These are phyloP conservation scores for Ibycter americanus DNA, from an alignment of 2,797 vertebrate genomes.

Conservation along the genomic window DNA sequence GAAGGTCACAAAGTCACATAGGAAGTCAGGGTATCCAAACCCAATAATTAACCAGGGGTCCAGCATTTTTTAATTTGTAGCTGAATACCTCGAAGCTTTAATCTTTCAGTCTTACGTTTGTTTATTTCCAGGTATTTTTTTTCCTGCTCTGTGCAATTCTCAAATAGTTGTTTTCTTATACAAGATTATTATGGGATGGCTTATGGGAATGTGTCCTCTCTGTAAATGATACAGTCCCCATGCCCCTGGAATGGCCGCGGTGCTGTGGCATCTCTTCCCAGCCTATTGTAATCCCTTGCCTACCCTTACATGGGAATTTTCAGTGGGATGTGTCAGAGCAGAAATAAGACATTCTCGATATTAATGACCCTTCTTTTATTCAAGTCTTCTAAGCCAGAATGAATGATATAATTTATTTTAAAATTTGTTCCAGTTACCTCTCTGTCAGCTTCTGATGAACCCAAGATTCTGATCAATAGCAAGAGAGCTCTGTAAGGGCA, in stretches of 20 bases:
- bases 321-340: background rate
- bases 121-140: background rate
- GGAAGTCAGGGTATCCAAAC: background rate
- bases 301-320: background rate
- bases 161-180: background rate
- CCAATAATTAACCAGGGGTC: background rate
- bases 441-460: background rate
- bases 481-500: background rate
- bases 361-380: background rate
- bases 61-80: background rate
- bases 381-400: background rate
- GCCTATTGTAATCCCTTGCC: background rate
- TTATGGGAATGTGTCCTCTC: background rate
- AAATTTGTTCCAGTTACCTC: background rate
- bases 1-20: background rate
- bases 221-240: background rate
- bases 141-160: background rate
- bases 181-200: background rate
- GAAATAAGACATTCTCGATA: background rate
- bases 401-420: background rate
- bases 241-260: background rate
- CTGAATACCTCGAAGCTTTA: background rate
- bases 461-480: background rate
- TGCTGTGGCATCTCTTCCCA: background rate
- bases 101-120: background rate